Conservation (phyloP, 2,797 vertebrate genomes). For the Ctenopoma kingsleyae region DNA sequence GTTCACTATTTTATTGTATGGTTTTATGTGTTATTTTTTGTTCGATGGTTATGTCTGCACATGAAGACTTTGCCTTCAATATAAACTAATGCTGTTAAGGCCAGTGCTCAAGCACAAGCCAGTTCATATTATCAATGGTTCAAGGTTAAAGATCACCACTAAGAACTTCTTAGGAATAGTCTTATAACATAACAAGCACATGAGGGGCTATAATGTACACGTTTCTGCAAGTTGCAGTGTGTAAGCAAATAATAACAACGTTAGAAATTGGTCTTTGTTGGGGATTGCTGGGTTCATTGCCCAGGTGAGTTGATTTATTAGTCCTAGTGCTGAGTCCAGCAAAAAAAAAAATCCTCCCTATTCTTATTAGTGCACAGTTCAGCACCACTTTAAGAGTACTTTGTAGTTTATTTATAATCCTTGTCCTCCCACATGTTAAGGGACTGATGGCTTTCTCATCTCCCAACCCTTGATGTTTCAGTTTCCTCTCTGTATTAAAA, state of each 20-base stretch:
- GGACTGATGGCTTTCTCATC: background rate
- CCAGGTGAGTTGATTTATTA: background rate
- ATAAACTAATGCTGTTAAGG: no score
- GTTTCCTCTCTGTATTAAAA: background rate
- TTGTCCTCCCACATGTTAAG: background rate
- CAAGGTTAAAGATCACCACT: background rate
- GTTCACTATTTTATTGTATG: no score
- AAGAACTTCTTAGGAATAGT: background rate
- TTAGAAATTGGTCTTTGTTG: background rate
- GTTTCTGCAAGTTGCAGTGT: background rate
- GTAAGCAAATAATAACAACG: background rate
- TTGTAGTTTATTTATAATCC: background rate
- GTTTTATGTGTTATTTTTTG: no score
- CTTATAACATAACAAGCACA: background rate
- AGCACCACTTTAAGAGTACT: background rate
- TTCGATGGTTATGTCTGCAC: no score
- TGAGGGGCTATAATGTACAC: background rate
- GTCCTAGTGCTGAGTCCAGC: background rate
- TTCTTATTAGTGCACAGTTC: background rate
- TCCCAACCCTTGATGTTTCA: background rate
- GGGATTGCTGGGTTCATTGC: background rate
- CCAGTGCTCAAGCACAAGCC: no score
- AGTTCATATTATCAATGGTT: background rate
- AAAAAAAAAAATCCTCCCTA: slow-evolving; percentile 2
- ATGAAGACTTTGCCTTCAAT: no score